These are phyloP conservation scores for Crotalus horridus DNA, from an alignment of 2,113 vertebrate genomes.

Conservation along the genomic window DNA sequence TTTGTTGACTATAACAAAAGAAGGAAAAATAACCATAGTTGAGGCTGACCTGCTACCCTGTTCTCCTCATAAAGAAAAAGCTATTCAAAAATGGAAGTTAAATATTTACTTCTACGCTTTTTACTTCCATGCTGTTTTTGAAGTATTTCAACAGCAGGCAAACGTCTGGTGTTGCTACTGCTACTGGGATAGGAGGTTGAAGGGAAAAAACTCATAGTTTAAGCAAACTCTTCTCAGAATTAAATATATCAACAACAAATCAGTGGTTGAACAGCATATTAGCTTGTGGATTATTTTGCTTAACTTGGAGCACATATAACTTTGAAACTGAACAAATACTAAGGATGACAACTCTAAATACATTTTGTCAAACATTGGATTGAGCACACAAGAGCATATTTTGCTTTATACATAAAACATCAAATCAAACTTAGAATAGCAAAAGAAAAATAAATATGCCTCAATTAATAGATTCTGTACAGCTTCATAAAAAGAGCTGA, in stretches of 20 bases:
- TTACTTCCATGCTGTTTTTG: conserved; percentile 12
- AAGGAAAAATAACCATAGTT: neutral
- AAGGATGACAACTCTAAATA: neutral
- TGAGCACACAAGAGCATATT: neutral
- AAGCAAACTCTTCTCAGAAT: fast-evolving
- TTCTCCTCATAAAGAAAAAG: neutral
- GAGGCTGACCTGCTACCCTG: neutral
- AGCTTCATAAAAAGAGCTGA: neutral
- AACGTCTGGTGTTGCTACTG: neutral
- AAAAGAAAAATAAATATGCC: neutral
- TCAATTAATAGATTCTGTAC: neutral
- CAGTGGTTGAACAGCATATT: neutral
- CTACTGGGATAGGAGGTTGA: neutral
- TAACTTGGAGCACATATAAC: neutral
- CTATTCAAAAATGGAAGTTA: conserved; percentile 20
- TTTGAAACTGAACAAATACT: neutral
- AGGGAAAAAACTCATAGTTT: neutral
- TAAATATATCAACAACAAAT: neutral
- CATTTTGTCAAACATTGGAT: neutral
- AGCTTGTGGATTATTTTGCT: neutral
- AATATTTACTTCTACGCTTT: conserved; percentile 37
- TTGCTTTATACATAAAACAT: neutral
- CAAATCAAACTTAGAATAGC: neutral
- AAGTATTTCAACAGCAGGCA: conserved; percentile 9
- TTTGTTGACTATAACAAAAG: neutral